Base-by-base conservation (phyloP, 2,113 vertebrate species). In the Morone chrysops region DNA sequence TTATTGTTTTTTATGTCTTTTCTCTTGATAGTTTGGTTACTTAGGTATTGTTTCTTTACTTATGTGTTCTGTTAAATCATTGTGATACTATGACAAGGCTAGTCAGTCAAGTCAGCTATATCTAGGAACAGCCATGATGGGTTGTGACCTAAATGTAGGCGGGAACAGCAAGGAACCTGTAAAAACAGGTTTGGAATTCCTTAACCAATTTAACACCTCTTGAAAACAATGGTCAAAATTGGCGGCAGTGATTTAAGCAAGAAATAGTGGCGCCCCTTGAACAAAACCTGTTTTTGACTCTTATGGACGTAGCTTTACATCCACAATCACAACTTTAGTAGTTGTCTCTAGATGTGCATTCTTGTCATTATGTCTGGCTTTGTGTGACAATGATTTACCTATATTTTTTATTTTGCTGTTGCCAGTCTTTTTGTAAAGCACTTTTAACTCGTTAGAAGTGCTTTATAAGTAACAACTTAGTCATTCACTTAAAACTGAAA, bases 21-120 rank as follows among this genome's bases (percentile, higher is more conserved):
- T 69, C 14, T 47, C 22, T 70, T 67, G 31, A 22, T 45, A 54
- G 18, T 70, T 82, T 51, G 1, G 6, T 67, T 86, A 50, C 25
- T 5, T 80, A 65, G 8, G 6, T 59, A 45, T 41, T 54, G 67
- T 67, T 50, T 47, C 9, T 68, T 82, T 69, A 16, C 38, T 76
- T 54, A 56, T 78, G n/a, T 83, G 51, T 84, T 80, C n/a, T 65
- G 60, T 59, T n/a, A 72, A 71, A 41, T 59, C 53, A 36, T 14
- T 6, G 13, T 67, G 70, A 5, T 81, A 77, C 6, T 61, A 31
- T 31, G 31, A 31, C 31, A 31, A 31, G 2, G 31, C 31, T 31
- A 31, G 31, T 31, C 31, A 31, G 31, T 31, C 31, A 31, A 31
- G 31, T 78, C 11, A 75, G 47, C 36, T 57, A 22, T 54, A 57